These are phyloP conservation scores for Andrena cerasifolii DNA, from an alignment of 1,140 invertebrate species.

Conservation along the genomic window DNA sequence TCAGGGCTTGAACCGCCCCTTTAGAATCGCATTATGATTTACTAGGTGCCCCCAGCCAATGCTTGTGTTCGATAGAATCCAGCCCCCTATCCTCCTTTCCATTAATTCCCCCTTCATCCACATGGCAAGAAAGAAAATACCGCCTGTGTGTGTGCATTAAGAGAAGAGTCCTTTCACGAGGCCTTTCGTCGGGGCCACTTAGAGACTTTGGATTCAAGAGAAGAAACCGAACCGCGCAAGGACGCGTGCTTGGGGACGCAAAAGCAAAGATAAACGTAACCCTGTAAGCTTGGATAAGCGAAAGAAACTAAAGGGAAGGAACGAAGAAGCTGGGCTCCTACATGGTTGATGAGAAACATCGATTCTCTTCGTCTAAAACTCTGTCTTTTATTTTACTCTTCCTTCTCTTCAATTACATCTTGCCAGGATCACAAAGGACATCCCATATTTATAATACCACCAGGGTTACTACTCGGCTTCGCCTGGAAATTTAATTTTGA, in stretches of 20 bases:
- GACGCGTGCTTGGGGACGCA: not conserved
- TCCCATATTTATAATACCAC: no score
- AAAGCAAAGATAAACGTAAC: not conserved
- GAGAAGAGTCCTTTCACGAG: not conserved
- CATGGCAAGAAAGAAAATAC: constrained; percentile 3
- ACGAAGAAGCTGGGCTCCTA: no score
- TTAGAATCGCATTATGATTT: constrained; percentile 62
- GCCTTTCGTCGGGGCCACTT: not conserved
- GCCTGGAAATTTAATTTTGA: no score
- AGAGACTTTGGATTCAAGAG: not conserved
- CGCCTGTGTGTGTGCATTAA: not conserved
- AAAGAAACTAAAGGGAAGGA: no score
- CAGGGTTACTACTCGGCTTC: no score
- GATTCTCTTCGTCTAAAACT: no score
- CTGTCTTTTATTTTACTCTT: no score
- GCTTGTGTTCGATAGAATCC: constrained; percentile 48
- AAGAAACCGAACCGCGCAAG: not conserved
- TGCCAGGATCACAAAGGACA: no score
- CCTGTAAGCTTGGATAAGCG: not conserved
- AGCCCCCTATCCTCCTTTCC: constrained; percentile 24
- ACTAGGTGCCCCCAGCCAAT: constrained; percentile 35
- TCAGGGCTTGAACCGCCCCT: constrained; percentile 48
- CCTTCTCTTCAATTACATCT: no score
- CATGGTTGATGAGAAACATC: no score
- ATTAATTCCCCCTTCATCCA: constrained; percentile 40